Evolutionary conservation across 1,140 invertebrate species (phyloP), one percentile per base, ranked within the genome.

Genomic region (Sycophaga agraensis): DNA sequence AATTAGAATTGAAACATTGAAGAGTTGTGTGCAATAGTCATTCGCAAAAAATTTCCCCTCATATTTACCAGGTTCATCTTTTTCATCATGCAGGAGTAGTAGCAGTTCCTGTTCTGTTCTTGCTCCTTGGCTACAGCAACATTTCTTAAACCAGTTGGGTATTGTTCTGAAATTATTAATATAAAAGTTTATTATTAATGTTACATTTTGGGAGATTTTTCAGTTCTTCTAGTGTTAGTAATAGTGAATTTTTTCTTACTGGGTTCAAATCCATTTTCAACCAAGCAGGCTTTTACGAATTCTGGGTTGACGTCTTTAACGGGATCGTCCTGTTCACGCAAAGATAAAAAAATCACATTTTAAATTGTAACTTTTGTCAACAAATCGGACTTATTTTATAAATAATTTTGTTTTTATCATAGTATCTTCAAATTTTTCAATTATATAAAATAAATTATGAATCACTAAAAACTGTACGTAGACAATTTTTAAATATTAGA

Each of bases 21-120:
- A 6, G 5, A 11, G 28, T 31, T 31, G 28, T 31, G 11, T 31
- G 5, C 5, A 31, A 6, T 31, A 6, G 11, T 6, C 11, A 11
- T 31, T 6, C 4, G 11, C 4, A 31, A 22, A 17, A 54, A 40
- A 0, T 24, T 16, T 39, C 2, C 9, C 16, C 21, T 39, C 9
- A 0, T 42, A 54, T 14, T 40, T 40, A 59, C 48, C 24, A 62
- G 26, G 45, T 62, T 62, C 59, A 62, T 62, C 19, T 62, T 62
- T 45, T 62, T 62, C 59, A 62, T 62, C 59, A 62, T 62, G 51
- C 59, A 62, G 0, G 59, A 26, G 45, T 62, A 62, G 45, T 62
- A 62, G 39, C 59, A 62, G 35, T 62, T 49, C 12, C 14, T 55
- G 19, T 62, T 55, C 35, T 55, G 42, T 37, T 62, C 51, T 17